A percentile compares a stretch with the other conserved stretches of the same genome.
Conservation (phyloP, 2,888 invertebrate species). For the Leucozona laternaria region DNA sequence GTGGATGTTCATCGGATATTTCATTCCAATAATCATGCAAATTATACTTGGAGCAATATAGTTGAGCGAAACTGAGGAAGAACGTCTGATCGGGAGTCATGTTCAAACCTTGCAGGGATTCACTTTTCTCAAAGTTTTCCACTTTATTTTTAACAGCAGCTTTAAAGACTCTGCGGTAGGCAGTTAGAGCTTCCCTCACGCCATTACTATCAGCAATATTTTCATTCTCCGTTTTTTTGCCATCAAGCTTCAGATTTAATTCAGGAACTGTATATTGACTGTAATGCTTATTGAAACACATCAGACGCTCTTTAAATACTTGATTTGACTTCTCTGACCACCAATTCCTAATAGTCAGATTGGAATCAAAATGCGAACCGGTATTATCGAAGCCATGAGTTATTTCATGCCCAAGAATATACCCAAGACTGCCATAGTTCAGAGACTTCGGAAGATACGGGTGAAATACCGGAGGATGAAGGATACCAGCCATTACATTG, state of each 20-base stretch:
- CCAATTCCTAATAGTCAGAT: constrained; percentile 78
- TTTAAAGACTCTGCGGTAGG: constrained; percentile 77
- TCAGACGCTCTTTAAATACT: constrained; percentile 79
- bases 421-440: constrained; percentile 80
- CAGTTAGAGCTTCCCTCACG: constrained; percentile 78
- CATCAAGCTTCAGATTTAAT: constrained; percentile 80
- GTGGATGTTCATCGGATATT: constrained; percentile 78
- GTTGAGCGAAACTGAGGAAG: constrained; percentile 81
- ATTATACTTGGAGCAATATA: constrained; percentile 81
- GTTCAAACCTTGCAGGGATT: constrained; percentile 79
- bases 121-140: background rate
- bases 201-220: constrained; percentile 82
- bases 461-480: constrained; percentile 80
- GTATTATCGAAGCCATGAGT: constrained; percentile 81
- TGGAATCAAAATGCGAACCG: constrained; percentile 78
- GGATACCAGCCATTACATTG: constrained; percentile 80
- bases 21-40: constrained; percentile 81
- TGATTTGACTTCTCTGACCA: constrained; percentile 79
- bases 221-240: constrained; percentile 80
- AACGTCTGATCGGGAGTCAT: constrained; percentile 81
- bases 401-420: constrained; percentile 81
- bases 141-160: background rate
- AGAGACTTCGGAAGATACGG: constrained; percentile 71
- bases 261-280: constrained; percentile 79
- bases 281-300: constrained; percentile 80